Evolutionary conservation across 2,113 vertebrate genomes (phyloP), one percentile per base, ranked within the genome.

Genomic region (Sceloporus tristichus): DNA sequence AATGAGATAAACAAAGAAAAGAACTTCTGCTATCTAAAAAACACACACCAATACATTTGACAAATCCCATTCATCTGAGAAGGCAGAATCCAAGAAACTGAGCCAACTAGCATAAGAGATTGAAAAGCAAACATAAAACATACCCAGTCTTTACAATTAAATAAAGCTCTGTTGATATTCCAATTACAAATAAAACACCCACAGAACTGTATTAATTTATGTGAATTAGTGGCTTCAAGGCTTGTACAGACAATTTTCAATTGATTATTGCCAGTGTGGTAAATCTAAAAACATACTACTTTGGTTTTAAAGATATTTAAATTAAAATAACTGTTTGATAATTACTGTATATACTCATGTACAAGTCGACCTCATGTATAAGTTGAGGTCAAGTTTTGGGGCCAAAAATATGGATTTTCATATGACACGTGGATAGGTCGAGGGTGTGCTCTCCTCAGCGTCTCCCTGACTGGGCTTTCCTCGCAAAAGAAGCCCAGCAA

Each of bases 1-100:
- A 95, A 94, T 94, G 93, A 94, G 93, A 92, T 74, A 81, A 95
- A 92, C 62, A 90, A 42, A 90, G 89, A 90, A 90, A 92, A 74
- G 94, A 94, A 94, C 82, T 89, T 91, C 90, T 94, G 90, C 82
- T 76, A 88, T 88, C 93, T 86, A 85, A 34, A 91, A 91, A 94
- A 94, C 85, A 86, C 84, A 94, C 62, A 88, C 86, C 91, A 90
- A 91, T 92, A 91, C 88, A 93, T 91, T 19, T 79, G 86, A 78
- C 89, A 92, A 91, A 92, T 74, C 79, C 59, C 40, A 78, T 85
- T 85, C 75, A 78, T 85, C 59, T 85, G 75, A 78, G 40, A 23
- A 14, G 62, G 40, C 59, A 34, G 59, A 68, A 53, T 78, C 75
- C 74, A 86, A 68, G 40, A 86, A 86, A 65, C 62, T 48, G 85